Base-by-base conservation (phyloP, 2,113 vertebrate species). In the Euleptes europaea region DNA sequence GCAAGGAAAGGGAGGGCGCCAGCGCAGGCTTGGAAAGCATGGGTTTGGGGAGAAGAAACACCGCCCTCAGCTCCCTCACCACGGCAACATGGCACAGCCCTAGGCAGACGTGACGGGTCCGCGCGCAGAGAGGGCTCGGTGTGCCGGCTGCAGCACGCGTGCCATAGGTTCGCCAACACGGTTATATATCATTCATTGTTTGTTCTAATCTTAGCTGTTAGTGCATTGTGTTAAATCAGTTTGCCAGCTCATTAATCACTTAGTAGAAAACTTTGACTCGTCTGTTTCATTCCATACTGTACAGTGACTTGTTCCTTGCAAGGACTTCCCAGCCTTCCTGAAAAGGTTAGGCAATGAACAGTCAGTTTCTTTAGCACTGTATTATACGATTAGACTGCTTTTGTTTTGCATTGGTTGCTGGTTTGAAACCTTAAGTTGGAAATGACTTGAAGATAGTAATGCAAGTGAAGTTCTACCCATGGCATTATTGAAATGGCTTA, bases 171-270 rank as follows among this genome's bases (percentile, higher is more conserved):
- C n/a, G n/a, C n/a, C n/a, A n/a, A n/a, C n/a, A n/a, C n/a, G n/a
- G n/a, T 84, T 33, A 77, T n/a, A 77, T 23, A 51, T 74, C 19
- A 23, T 47, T 84, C 75, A 33, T 67, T 84, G 66, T 66, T 84
- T 84, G 63, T 76, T 84, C 49, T 76, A 67, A 84, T 76, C 60
- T 76, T 84, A 66, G 76, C 73, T 51, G 44, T 77, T 74, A 66
- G 73, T 76, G 65, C 42, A 49, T 76, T 84, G 13, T 67, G 57
- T 74, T 84, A 40, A 84, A 40, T 54, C 63, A 77, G 60, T 38
- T 67, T 77, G 73, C 67, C 82, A 84, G 60, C 73, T 67, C 60
- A 67, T 84, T 84, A 51, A 84, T 84, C 44, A 38, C 47, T 66
- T 76, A n/a, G 35, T 76, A n/a, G 35, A 54, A 76, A 82, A 84